A percentile compares a stretch with the other conserved stretches of the same genome.
Evolutionary conservation across 2,797 vertebrate genomes (phyloP).

Genomic region (Rhincodon typus): DNA sequence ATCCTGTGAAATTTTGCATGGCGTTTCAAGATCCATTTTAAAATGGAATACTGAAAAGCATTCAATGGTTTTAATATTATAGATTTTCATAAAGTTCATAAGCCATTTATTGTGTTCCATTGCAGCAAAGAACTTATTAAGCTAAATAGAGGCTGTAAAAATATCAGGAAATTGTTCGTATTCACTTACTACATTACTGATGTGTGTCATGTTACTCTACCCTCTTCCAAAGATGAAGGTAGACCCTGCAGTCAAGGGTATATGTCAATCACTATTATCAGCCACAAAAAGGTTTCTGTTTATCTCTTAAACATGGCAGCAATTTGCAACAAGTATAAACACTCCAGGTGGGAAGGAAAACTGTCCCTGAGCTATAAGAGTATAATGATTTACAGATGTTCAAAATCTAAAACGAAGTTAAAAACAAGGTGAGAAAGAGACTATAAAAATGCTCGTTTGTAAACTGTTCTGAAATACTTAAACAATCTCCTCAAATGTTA

Average conservation of each 20-base stretch:
- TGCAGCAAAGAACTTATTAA: background rate
- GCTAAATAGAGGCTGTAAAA: background rate
- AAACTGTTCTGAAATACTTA: background rate
- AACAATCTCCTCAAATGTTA: background rate
- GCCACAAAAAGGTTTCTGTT: background rate
- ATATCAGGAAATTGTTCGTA: background rate
- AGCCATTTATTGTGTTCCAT: background rate
- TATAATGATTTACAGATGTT: background rate
- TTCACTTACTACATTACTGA: background rate
- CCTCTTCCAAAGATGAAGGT: background rate
- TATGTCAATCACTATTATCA: background rate
- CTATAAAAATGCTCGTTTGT: background rate
- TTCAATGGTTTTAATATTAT: background rate
- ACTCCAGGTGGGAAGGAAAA: background rate
- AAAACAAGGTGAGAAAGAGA: background rate
- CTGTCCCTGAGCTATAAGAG: background rate
- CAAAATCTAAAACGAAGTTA: background rate
- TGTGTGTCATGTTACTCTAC: background rate
- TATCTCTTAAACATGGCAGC: background rate
- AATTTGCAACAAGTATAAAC: background rate
- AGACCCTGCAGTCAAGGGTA: background rate
- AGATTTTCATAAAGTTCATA: background rate
- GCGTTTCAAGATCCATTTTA: background rate
- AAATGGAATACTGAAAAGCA: background rate
- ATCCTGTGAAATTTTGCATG: background rate